Percentiles rank a stretch among this genome's conserved stretches.
Conservation (phyloP, 2,113 vertebrate genomes). For the Ochotona princeps region DNA sequence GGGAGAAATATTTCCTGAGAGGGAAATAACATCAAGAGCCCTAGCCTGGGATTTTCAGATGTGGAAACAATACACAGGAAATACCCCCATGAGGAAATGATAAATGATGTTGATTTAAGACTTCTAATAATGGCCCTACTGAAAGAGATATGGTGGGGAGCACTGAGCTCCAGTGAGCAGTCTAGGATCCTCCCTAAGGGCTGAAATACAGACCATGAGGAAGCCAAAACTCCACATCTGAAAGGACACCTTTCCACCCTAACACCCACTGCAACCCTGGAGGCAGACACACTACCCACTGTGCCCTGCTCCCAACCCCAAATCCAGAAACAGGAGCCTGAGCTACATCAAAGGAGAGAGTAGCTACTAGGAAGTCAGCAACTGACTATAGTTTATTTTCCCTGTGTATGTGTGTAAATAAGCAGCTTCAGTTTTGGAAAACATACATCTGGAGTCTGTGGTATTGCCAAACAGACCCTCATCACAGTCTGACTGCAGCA, state of each 20-base stretch:
- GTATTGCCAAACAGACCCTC: constrained; percentile 55
- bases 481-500: not conserved
- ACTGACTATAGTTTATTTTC: constrained; percentile 31
- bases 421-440: constrained; percentile 59
- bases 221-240: not conserved
- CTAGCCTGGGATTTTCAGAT: not conserved
- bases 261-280: not conserved
- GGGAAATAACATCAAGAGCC: not conserved
- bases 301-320: not conserved
- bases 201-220: not conserved
- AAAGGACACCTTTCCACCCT: not conserved
- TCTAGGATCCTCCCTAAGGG: not conserved
- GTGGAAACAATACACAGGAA: not conserved
- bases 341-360: not conserved
- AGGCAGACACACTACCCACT: not conserved
- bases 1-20: constrained; percentile 38
- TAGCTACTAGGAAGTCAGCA: not conserved
- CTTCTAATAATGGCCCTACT: not conserved
- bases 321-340: not conserved
- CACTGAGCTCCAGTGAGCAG: not conserved
- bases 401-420: constrained; percentile 63
- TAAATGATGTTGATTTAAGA: not conserved
- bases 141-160: not conserved
- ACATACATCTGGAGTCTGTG: constrained; percentile 51
- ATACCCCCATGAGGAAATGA: not conserved